These are phyloP conservation scores for Melospiza georgiana DNA, from an alignment of 2,113 vertebrate species.

Conservation along the genomic window DNA sequence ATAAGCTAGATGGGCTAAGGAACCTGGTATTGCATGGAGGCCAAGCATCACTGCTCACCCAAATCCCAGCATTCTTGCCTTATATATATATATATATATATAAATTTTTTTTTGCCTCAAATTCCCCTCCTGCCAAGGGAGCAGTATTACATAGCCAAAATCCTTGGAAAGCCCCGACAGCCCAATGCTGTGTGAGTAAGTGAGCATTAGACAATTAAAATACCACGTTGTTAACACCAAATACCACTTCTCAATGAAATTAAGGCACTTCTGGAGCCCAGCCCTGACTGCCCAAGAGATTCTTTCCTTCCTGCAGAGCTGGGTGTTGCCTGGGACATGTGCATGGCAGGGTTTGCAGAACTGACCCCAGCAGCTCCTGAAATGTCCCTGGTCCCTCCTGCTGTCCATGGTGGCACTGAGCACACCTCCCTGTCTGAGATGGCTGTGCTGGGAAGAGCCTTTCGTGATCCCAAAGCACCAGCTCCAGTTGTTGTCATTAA, in stretches of 20 bases:
- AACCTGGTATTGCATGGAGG: background rate
- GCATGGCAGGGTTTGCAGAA: background rate
- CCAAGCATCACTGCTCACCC: background rate
- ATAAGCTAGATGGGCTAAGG: background rate
- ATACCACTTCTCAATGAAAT: background rate
- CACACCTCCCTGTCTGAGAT: rapidly evolving
- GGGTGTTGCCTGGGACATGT: rapidly evolving
- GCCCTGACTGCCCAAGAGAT: background rate
- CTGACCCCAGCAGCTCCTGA: background rate
- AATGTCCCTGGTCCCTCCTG: background rate
- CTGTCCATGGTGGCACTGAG: background rate
- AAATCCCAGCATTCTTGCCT: background rate
- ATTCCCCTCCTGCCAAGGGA: background rate
- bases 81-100: background rate
- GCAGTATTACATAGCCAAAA: background rate
- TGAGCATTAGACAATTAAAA: background rate
- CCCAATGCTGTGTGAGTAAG: background rate
- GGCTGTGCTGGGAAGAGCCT: background rate
- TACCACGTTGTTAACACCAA: background rate
- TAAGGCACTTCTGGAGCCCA: background rate
- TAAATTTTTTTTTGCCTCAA: background rate
- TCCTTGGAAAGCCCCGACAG: background rate
- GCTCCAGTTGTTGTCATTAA: background rate
- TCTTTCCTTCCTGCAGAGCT: background rate
- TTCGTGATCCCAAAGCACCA: rapidly evolving